Evolutionary conservation across 2,113 vertebrate species (phyloP).

Genomic region (Columbina picui): DNA sequence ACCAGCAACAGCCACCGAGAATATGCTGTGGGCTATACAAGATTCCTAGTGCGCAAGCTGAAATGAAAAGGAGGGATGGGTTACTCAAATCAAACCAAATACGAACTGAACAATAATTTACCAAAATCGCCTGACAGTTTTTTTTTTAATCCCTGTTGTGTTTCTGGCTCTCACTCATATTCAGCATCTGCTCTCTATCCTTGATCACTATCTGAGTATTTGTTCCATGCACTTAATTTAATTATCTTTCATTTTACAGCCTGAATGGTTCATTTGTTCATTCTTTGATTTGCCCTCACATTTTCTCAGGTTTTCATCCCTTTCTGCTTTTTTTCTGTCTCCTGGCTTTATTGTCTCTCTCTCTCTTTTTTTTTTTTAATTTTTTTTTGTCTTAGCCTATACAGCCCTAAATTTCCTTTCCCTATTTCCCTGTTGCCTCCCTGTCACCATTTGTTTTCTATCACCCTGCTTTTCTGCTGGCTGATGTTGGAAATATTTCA

Average conservation of each 20-base stretch:
- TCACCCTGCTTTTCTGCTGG: conserved; percentile 75
- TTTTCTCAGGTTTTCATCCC: conserved; percentile 38
- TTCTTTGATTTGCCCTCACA: conserved; percentile 27
- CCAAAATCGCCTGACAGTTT: conserved; percentile 45
- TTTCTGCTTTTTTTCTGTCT: background rate
- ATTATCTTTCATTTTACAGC: conserved; percentile 58
- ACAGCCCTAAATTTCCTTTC: conserved; percentile 17
- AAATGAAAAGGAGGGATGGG: conserved; percentile 17
- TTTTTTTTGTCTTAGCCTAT: background rate
- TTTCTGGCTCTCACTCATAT: conserved; percentile 15
- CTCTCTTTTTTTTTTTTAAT: background rate
- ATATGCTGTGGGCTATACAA: background rate
- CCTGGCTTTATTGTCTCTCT: background rate
- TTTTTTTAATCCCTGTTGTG: conserved; percentile 52
- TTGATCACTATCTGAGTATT: conserved; percentile 54
- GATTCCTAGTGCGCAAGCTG: background rate
- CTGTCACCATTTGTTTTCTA: conserved; percentile 80
- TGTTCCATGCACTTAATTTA: conserved; percentile 61
- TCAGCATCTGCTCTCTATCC: conserved; percentile 50
- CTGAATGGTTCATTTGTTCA: conserved; percentile 6
- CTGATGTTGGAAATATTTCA: conserved; percentile 79
- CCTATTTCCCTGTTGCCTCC: conserved; percentile 46
- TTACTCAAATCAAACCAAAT: conserved; percentile 14
- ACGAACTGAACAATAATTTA: background rate
- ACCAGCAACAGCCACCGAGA: background rate